A percentile compares a stretch with the other conserved stretches of the same genome.
phyloP scores from a whole-genome alignment of 2,113 vertebrate species.

The Forbesichthys papilliferus region DNA sequence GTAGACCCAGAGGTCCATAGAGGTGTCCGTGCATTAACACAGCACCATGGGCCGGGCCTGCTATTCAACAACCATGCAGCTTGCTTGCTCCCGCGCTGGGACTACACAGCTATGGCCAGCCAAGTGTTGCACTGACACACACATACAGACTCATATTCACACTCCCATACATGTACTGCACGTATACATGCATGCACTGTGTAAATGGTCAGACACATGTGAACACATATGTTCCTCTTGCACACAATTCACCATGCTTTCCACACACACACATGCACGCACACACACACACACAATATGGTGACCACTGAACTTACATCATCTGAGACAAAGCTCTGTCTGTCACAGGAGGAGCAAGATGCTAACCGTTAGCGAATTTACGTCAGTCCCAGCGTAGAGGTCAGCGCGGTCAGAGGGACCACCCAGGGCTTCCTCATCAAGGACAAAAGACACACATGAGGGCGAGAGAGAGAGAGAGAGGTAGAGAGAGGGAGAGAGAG shows the following conservation, averaged over 20 bases:
- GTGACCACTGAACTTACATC: constrained; percentile 46
- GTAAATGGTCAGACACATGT: not conserved
- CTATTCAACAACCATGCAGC: constrained; percentile 14
- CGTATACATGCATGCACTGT: not conserved
- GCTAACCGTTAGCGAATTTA: constrained; percentile 71
- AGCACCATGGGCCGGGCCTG: constrained; percentile 20
- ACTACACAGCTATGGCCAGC: constrained; percentile 29
- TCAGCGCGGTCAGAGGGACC: constrained; percentile 69
- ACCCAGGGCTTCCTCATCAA: constrained; percentile 72
- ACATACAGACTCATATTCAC: constrained; percentile 3
- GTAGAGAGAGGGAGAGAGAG: not conserved
- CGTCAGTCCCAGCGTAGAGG: constrained; percentile 58
- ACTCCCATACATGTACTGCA: not conserved
- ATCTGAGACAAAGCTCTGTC: constrained; percentile 56
- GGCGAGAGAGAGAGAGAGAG: constrained; percentile 17
- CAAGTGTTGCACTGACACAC: not conserved
- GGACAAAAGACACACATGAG: constrained; percentile 58
- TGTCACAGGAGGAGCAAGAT: constrained; percentile 53
- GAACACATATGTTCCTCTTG: not conserved
- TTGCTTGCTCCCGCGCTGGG: constrained; percentile 22
- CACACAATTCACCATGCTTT: not conserved
- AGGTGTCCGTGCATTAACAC: constrained; percentile 15
- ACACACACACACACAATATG: not conserved
- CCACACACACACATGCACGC: constrained; percentile 1
- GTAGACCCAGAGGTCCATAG: constrained; percentile 17